A percentile compares a stretch with the other conserved stretches of the same genome.
phyloP scores from a whole-genome alignment of 2,888 invertebrate species.

The Pseudococcus jackbeardsleyi region DNA sequence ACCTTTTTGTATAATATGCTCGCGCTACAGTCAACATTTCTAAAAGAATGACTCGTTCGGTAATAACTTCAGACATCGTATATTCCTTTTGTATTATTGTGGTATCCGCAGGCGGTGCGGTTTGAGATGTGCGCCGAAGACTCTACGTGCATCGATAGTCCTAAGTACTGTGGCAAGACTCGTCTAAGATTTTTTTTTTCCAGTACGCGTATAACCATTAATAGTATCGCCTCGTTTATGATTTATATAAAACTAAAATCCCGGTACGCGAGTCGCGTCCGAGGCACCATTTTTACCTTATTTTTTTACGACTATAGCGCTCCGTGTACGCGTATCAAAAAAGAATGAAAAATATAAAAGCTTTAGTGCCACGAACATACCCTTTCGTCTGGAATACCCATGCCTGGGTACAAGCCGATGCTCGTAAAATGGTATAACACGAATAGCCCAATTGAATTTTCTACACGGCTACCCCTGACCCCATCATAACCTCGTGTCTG shows the following conservation, averaged over 20 bases:
- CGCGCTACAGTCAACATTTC: constrained; percentile 9
- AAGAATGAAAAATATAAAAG: constrained; percentile 42
- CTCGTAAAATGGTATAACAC: constrained; percentile 41
- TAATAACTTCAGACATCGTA: constrained; percentile 48
- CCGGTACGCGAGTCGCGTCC: background rate
- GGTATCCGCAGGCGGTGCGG: constrained; percentile 41
- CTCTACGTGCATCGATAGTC: background rate
- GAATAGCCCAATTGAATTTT: constrained; percentile 44
- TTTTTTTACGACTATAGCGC: constrained; percentile 13
- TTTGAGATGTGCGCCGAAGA: background rate
- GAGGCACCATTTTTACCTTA: background rate
- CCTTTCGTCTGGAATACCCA: background rate
- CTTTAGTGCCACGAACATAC: constrained; percentile 18
- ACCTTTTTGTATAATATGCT: constrained; percentile 20
- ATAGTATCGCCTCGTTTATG: constrained; percentile 53
- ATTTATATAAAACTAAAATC: constrained; percentile 56
- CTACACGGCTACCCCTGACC: background rate
- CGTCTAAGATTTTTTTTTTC: background rate
- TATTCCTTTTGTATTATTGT: constrained; percentile 53
- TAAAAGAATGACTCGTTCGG: constrained; percentile 51
- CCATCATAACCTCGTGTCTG: background rate
- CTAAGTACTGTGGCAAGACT: background rate
- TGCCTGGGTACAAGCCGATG: background rate
- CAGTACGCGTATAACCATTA: constrained; percentile 14
- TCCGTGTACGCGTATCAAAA: background rate